phyloP scores from a whole-genome alignment of 2,797 vertebrate genomes.

The Sphenodon punctatus region DNA sequence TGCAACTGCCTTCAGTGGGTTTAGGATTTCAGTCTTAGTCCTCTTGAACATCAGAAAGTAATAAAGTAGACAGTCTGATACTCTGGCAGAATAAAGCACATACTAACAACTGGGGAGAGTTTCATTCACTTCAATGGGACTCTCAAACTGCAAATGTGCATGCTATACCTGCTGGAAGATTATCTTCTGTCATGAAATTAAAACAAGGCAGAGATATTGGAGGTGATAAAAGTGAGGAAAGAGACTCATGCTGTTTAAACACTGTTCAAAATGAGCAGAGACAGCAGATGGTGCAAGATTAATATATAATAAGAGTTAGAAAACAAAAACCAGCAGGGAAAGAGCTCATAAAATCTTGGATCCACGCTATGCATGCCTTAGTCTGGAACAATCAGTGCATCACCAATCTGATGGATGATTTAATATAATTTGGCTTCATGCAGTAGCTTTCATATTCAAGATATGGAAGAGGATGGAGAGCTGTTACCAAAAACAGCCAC shows the following conservation, averaged over 20 bases:
- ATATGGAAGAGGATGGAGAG: no score
- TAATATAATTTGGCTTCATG: neutral
- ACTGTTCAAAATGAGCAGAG: neutral
- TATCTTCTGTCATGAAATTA: neutral
- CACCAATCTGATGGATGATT: neutral
- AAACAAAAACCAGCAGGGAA: neutral
- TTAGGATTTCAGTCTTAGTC: no score
- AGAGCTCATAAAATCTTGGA: neutral
- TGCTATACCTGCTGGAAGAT: no score
- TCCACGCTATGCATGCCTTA: neutral
- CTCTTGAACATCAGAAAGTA: no score
- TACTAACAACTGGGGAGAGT: no score
- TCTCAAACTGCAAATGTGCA: no score
- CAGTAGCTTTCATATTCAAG: neutral
- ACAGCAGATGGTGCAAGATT: neutral
- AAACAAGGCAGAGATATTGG: neutral
- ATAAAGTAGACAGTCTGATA: no score
- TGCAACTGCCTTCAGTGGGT: no score
- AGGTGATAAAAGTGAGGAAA: neutral
- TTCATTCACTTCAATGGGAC: no score
- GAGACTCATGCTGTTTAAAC: neutral
- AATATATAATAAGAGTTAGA: neutral
- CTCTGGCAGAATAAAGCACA: no score
- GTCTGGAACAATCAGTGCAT: neutral
- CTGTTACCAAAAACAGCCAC: neutral